These are phyloP conservation scores for Philereme vetulata DNA, from an alignment of 2,888 invertebrate genomes.

Conservation along the genomic window DNA sequence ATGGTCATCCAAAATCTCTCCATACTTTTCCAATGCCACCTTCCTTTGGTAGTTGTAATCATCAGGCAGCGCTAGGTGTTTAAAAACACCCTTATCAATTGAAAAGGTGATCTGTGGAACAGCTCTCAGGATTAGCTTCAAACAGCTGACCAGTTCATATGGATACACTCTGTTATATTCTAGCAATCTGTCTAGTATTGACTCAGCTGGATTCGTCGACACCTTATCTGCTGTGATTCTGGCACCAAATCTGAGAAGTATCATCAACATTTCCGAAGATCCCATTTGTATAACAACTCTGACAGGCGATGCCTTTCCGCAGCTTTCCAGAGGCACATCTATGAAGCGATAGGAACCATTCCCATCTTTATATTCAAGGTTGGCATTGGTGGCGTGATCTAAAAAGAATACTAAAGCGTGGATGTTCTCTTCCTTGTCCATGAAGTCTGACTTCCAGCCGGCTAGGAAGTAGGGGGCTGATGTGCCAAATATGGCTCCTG, in stretches of 20 bases:
- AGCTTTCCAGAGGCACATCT: conserved; percentile 92
- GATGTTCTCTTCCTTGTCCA: conserved; percentile 90
- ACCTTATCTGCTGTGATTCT: conserved; percentile 83
- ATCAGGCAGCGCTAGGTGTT: conserved; percentile 62
- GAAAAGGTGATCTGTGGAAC: conserved; percentile 84
- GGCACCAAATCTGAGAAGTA: conserved; percentile 89
- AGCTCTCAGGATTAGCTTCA: conserved; percentile 87
- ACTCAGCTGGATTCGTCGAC: conserved; percentile 85
- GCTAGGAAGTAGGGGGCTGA: conserved; percentile 92
- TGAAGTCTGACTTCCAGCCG: conserved; percentile 94
- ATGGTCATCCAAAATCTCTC: conserved; percentile 82
- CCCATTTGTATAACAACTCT: conserved; percentile 90
- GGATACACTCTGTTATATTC: conserved; percentile 86
- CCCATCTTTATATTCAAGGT: conserved; percentile 81
- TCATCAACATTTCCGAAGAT: conserved; percentile 88
- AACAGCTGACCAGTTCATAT: conserved; percentile 87
- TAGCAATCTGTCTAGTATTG: conserved; percentile 85
- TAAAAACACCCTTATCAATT: conserved; percentile 59
- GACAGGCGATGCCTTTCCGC: conserved; percentile 88
- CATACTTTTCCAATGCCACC: conserved; percentile 68
- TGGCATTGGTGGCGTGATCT: conserved; percentile 88
- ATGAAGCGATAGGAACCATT: conserved; percentile 84
- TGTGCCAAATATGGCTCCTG: conserved; percentile 92
- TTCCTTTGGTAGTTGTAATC: conserved; percentile 77
- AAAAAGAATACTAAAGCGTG: conserved; percentile 90